A percentile compares a stretch with the other conserved stretches of the same genome.
These are phyloP conservation scores for Chiloscyllium punctatum DNA, from an alignment of 2,797 vertebrate species.

Conservation along the genomic window DNA sequence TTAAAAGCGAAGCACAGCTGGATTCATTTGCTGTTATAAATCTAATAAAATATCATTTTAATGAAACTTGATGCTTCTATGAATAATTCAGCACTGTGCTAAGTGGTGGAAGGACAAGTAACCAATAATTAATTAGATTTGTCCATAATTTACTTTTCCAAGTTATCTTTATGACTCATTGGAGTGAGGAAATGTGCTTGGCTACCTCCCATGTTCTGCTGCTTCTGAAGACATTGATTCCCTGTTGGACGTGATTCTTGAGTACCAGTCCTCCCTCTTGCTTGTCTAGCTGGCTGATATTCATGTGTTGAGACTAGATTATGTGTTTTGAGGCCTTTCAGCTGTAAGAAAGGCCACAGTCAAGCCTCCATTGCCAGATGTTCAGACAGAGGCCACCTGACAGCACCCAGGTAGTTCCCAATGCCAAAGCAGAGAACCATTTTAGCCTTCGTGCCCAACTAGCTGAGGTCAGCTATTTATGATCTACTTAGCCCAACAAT, in stretches of 20 bases:
- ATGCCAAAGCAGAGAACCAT: neutral
- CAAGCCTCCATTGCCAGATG: neutral
- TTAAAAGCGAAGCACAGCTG: neutral
- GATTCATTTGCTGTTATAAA: neutral
- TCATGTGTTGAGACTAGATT: neutral
- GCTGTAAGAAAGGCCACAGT: neutral
- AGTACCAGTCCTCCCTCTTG: no score
- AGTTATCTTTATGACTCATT: neutral
- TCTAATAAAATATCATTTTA: neutral
- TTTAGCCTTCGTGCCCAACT: neutral
- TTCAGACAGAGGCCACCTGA: neutral
- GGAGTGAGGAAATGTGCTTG: neutral
- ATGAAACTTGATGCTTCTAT: neutral
- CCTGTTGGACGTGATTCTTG: neutral
- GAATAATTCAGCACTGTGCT: neutral
- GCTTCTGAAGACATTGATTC: neutral
- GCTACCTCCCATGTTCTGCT: neutral
- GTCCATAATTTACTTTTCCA: neutral
- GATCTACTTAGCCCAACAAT: neutral
- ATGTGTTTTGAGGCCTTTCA: neutral
- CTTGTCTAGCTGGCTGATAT: neutral
- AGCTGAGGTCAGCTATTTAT: neutral
- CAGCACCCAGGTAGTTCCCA: neutral
- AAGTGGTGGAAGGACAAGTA: neutral
- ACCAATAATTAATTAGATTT: neutral